Evolutionary conservation across 2,888 invertebrate species (phyloP), one percentile per base, ranked within the genome.

Genomic region (Papilio protenor): DNA sequence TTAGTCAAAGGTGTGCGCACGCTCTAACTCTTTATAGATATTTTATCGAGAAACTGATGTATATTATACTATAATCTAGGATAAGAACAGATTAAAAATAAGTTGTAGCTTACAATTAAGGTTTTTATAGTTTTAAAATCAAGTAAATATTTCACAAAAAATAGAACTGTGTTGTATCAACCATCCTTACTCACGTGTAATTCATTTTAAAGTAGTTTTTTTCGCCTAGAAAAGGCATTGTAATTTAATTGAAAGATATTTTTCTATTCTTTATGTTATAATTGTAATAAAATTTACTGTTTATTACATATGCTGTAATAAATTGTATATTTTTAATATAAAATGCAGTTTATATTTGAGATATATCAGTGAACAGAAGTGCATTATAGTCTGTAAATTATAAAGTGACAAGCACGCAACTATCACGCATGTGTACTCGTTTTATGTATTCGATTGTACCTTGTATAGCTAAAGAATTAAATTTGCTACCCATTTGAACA

Each of bases 361-460:
- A 52, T 33, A 52, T 40, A 72, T 23, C 14, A 70, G 47, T 49
- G 12, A 23, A 49, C n/a, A 55, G 18, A n/a, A 33, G 3, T n/a
- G 11, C 33, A 72, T 55, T 33, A 33, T 33, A 12, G 40, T 23
- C 6, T n/a, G 72, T 55, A 72, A 55, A 55, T 72, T 72, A 61
- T 47, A 59, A 49, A 74, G 23, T 75, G 49, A 75, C 64, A 52
- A 40, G n/a, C 64, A 66, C 59, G 52, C 64, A 12, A 66, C 27
- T 23, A 27, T 33, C 23, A 18, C 61, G 49, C 45, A 18, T 61
- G 45, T 72, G 71, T 55, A 49, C 23, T 49, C 18, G 12, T 23
- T 12, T 74, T 57, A 21, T 57, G 57, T 57, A 59, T 23, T 59
- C 23, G 59, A 23, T 23, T 59, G 59, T 59, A 59, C 23, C 23